A percentile compares a stretch with the other conserved stretches of the same genome.
Conservation (phyloP, 2,113 vertebrate genomes). For the Mystacornis crossleyi region DNA sequence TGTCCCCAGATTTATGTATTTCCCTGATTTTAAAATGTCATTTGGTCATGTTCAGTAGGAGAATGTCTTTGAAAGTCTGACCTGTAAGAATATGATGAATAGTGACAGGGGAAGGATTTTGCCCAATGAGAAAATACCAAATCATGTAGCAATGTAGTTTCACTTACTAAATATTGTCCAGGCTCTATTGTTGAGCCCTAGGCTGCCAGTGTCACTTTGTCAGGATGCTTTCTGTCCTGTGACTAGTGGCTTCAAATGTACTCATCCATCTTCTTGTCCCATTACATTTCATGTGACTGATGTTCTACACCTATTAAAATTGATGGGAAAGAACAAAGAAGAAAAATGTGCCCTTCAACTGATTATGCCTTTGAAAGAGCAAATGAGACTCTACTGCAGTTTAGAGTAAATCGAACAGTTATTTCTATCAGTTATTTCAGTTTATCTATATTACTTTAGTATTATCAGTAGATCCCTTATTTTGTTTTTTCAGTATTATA, state of each 20-base stretch:
- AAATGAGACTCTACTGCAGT: conserved; percentile 78
- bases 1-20: conserved; percentile 44
- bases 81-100: conserved; percentile 50
- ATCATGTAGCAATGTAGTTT: conserved; percentile 43
- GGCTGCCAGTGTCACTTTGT: conserved; percentile 75
- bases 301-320: conserved; percentile 91
- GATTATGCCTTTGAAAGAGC: conserved; percentile 79
- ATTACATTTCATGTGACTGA: conserved; percentile 90
- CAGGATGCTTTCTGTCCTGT: conserved; percentile 81
- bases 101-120: conserved; percentile 66
- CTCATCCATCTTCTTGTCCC: conserved; percentile 93
- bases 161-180: conserved; percentile 71
- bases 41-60: conserved; percentile 44
- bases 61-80: conserved; percentile 60
- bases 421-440: too few species aligned
- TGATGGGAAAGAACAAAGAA: conserved; percentile 87
- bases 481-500: neutral
- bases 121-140: conserved; percentile 54
- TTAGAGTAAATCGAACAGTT: conserved; percentile 65
- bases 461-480: neutral
- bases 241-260: conserved; percentile 83
- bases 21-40: conserved; percentile 55
- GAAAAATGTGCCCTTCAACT: conserved; percentile 82
- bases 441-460: conserved; percentile 41
- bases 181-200: conserved; percentile 63